A percentile compares a stretch with the other conserved stretches of the same genome.
These are phyloP conservation scores for Habropoda laboriosa DNA, from an alignment of 1,140 invertebrate genomes.

Conservation along the genomic window DNA sequence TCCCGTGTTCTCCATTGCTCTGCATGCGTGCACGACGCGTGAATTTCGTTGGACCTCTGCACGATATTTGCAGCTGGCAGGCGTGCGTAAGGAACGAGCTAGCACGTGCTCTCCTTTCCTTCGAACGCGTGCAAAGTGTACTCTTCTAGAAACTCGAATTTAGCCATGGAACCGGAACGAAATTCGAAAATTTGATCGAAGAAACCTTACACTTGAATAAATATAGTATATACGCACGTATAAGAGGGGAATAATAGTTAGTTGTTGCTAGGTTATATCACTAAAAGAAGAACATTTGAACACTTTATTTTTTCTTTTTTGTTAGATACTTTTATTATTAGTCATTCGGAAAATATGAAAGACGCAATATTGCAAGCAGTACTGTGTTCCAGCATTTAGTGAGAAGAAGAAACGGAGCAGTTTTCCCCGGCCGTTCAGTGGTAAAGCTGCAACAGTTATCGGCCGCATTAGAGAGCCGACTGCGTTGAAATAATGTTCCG, in stretches of 20 bases:
- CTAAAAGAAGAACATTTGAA: no score
- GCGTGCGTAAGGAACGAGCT: constrained; percentile 47
- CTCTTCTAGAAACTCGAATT: not conserved
- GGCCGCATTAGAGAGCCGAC: not conserved
- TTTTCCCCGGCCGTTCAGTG: not conserved
- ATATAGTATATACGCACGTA: no score
- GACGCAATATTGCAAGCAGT: no score
- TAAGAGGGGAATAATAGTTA: no score
- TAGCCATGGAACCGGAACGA: not conserved
- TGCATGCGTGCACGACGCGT: constrained; percentile 52
- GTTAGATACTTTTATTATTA: not conserved
- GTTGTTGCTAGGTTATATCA: no score
- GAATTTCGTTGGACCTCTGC: constrained; percentile 59
- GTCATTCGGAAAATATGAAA: no score
- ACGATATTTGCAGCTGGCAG: constrained; percentile 74
- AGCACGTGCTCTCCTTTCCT: constrained; percentile 58
- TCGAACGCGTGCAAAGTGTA: not conserved
- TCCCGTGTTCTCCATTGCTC: constrained; percentile 59
- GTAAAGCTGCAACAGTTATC: not conserved
- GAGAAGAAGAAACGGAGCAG: not conserved
- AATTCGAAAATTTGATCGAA: not conserved
- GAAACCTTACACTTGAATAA: no score
- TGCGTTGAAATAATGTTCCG: constrained; percentile 47
- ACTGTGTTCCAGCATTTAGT: not conserved
- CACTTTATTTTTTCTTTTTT: not conserved